Evolutionary conservation across 2,797 vertebrate genomes (phyloP), one percentile per base, ranked within the genome.

Genomic region (Masticophis lateralis): DNA sequence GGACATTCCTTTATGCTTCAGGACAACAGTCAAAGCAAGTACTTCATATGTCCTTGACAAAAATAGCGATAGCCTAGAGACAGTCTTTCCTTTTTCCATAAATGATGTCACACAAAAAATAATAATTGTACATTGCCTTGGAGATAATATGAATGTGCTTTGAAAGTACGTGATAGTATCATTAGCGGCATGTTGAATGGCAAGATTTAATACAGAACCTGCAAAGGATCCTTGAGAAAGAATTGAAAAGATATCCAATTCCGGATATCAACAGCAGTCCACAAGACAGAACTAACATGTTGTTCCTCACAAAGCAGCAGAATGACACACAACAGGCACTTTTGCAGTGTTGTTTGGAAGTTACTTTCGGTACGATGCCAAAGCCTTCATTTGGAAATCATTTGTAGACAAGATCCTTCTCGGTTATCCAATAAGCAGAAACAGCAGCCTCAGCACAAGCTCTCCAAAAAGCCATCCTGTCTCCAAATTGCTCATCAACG

Each of bases 11-110:
- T 53, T 59, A 69, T 53, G 63, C 87, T 91, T 88, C 59, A 91
- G 88, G 53, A 93, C 90, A 88, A 74, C 27, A 91, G 55, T 32
- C 87, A 28, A 53, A 18, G n/a, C 51, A 87, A 87, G 51, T 83
- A 74, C 5, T 93, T 56, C 69, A 28, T 25, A 94, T 94, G 86
- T 95, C 93, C 79, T 91, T 94, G 95, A 92, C 87, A 91, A 93
- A 95, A 94, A 91, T 1, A 94, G 63, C 20, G 94, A 96, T 10
- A 92, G 53, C 53, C 95, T 91, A 92, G 16, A 92, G 86, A 43
- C 16, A 60, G 86, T 53, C 0, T 87, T 96, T 90, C 61, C 83
- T 53, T 94, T 51, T 74, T 94, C 94, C 92, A 2, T 74, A 94
- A 18, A 63, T 27, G 90, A 16, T 91, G 16, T 6, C 37, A 59